Evolutionary conservation across 2,113 vertebrate species (phyloP).

Genomic region (Murina feae): DNA sequence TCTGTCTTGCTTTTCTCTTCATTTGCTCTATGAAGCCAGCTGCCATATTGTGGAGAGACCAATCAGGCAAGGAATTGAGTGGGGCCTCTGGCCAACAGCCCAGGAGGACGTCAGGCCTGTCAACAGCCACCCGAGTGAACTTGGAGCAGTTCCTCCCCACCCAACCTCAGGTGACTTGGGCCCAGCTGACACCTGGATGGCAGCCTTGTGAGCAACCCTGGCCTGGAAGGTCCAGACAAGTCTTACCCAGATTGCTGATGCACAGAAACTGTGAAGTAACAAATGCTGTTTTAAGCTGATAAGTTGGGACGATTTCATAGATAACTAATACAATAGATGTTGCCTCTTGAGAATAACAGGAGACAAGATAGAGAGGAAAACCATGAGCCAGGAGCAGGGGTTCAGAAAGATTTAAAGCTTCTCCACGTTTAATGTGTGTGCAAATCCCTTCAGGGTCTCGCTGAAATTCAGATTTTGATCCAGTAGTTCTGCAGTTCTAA

Average conservation of each 20-base stretch:
- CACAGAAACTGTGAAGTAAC: not conserved
- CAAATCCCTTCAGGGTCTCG: not conserved
- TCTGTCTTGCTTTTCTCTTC: not conserved
- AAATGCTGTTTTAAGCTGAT: not conserved
- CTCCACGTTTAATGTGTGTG: not conserved
- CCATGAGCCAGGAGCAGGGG: not conserved
- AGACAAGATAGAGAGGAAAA: not conserved
- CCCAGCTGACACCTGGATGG: not conserved
- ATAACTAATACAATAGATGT: not conserved
- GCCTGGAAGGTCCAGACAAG: not conserved
- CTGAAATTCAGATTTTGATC: not conserved
- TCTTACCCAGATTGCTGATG: not conserved
- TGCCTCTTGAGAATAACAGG: not conserved
- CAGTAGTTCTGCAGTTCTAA: not conserved
- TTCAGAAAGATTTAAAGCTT: not conserved
- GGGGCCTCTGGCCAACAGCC: not conserved
- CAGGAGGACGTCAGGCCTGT: not conserved
- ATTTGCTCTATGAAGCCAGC: not conserved
- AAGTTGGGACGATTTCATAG: not conserved
- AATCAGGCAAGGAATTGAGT: not conserved
- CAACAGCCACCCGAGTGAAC: not conserved
- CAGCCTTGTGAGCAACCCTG: not conserved
- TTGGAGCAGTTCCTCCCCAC: not conserved
- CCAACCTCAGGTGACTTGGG: not conserved
- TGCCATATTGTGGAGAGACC: not conserved